A percentile compares a stretch with the other conserved stretches of the same genome.
These are phyloP conservation scores for Torymus texanus DNA, from an alignment of 2,888 invertebrate species.

Conservation along the genomic window DNA sequence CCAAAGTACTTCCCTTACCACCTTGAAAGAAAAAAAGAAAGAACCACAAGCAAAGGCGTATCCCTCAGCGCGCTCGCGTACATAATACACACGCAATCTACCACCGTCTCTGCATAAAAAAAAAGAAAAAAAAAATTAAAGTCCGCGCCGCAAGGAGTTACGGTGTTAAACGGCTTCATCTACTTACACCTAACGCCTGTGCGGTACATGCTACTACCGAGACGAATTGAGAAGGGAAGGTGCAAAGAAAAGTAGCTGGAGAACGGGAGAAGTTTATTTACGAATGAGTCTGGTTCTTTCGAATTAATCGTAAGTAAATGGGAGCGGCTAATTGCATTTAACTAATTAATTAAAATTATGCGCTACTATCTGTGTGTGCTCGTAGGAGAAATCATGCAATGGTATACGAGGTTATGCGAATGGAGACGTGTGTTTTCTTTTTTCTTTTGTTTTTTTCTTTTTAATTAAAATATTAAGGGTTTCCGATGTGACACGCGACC, in stretches of 20 bases:
- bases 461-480: slow-evolving; percentile 2
- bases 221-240: slow-evolving; percentile 28
- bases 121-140: slow-evolving; percentile 17
- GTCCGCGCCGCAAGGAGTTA: slow-evolving; percentile 7
- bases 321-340: slow-evolving; percentile 9
- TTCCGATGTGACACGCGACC: too few relatives aligned
- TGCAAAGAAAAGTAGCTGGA: background rate
- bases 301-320: slow-evolving; percentile 19
- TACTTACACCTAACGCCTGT: slow-evolving; percentile 9
- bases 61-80: too few relatives aligned
- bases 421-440: too few relatives aligned
- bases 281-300: slow-evolving; percentile 15
- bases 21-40: too few relatives aligned
- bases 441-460: too few relatives aligned
- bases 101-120: background rate
- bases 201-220: background rate
- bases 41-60: too few relatives aligned
- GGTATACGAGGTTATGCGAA: too few relatives aligned
- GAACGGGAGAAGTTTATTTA: slow-evolving; percentile 15
- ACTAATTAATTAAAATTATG: slow-evolving; percentile 34
- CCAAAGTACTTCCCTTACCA: too few relatives aligned
- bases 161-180: slow-evolving; percentile 34
- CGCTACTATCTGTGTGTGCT: background rate
- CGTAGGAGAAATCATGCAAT: too few relatives aligned
- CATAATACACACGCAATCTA: too few relatives aligned